These are phyloP conservation scores for Lycophotia porphyrea DNA, from an alignment of 2,888 invertebrate genomes.

Conservation along the genomic window DNA sequence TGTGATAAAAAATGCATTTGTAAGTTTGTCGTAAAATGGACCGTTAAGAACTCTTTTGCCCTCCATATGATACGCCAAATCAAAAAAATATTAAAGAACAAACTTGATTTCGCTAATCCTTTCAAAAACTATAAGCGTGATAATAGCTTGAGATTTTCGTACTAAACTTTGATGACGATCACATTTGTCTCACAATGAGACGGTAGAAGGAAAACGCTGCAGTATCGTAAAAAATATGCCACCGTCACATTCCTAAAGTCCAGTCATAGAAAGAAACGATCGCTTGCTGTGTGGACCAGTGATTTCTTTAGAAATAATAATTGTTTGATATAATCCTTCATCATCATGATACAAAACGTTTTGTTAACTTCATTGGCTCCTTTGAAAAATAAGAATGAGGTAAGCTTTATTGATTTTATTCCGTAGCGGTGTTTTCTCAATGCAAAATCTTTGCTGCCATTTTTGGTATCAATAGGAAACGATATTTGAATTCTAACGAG, in stretches of 20 bases:
- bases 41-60: background rate
- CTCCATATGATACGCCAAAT: background rate
- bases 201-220: constrained; percentile 33
- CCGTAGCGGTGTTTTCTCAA: background rate
- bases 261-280: constrained; percentile 35
- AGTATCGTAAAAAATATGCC: background rate
- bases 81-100: background rate
- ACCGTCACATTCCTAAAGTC: constrained; percentile 8
- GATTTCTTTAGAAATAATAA: constrained; percentile 18
- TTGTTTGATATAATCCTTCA: constrained; percentile 12
- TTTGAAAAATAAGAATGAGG: constrained; percentile 76
- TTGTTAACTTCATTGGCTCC: constrained; percentile 74
- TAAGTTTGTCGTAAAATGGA: background rate
- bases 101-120: background rate
- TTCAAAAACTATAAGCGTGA: background rate
- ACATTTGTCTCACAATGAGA: background rate
- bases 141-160: background rate
- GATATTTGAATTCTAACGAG: background rate
- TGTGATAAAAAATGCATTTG: background rate
- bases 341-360: constrained; percentile 78
- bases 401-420: constrained; percentile 51
- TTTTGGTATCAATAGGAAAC: background rate
- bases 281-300: constrained; percentile 34
- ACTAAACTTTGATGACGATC: background rate
- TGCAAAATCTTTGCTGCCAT: background rate